phyloP scores from a whole-genome alignment of 2,797 vertebrate genomes.

The Myotis pilosus region DNA sequence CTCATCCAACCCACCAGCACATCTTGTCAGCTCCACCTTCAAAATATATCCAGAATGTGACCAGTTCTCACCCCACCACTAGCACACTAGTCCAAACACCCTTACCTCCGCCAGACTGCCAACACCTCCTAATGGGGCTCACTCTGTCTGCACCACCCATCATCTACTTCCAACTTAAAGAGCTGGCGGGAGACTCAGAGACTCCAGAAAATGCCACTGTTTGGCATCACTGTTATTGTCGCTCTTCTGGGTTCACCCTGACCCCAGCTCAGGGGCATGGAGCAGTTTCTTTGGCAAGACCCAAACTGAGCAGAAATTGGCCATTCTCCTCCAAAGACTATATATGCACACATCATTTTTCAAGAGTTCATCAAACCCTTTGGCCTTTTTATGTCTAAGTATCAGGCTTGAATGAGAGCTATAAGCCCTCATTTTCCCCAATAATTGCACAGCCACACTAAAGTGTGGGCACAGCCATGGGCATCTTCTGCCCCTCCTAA shows the following conservation, averaged over 20 bases:
- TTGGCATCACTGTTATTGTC: background rate
- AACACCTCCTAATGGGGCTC: rapidly evolving
- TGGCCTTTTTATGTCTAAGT: background rate
- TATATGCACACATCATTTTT: rapidly evolving
- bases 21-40: rapidly evolving
- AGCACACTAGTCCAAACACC: background rate
- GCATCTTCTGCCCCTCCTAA: background rate
- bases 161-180: background rate
- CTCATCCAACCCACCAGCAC: background rate
- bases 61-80: rapidly evolving
- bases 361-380: background rate
- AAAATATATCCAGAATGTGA: background rate
- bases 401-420: background rate
- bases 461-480: rapidly evolving
- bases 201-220: background rate
- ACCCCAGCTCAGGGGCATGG: background rate
- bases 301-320: background rate
- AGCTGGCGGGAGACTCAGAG: background rate
- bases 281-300: background rate
- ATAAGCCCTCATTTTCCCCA: rapidly evolving
- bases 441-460: background rate
- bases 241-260: background rate
- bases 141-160: background rate
- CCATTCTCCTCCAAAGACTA: background rate
- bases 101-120: rapidly evolving